Base-by-base conservation (phyloP, 2,113 vertebrate genomes). In the Pardalotus punctatus region DNA sequence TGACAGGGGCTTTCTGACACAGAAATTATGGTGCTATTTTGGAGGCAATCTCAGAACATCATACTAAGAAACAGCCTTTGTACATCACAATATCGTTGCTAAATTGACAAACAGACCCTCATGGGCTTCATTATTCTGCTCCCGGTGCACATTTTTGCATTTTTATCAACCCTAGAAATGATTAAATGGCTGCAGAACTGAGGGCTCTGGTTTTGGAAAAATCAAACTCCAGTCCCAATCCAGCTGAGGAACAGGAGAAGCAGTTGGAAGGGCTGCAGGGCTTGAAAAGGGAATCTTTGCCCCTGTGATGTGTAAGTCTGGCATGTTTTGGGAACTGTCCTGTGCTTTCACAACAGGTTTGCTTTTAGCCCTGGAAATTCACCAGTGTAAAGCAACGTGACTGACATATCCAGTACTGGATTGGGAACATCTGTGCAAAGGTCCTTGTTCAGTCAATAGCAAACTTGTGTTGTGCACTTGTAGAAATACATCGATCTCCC, bases 21-120 rank as follows among this genome's bases (percentile, higher is more conserved):
- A 45, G 50, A 69, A 87, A 93, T 89, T 50, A 87, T 67, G 56
- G n/a, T 5, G 5, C 79, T 86, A 61, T 57, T 93, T 94, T 70
- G 83, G 85, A 96, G 58, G 81, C 85, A 93, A 76, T 92, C 78
- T 79, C 73, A 65, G 86, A 77, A 56, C 77, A 91, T 89, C 81
- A 90, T 61, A 16, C 54, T 38, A 53, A 80, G 73, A 81, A 96
- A 70, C 60, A 78, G 77, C 76, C 86, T 84, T 83, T 86, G 86
- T 62, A 69, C 70, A 88, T 95, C 88, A 93, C 86, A 81, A 50
- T 77, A 90, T 90, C 74, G 5, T 84, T 81, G 58, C 72, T 91
- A 84, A 95, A 93, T 76, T 95, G 94, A 88, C 86, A 92, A 90
- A 94, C 23, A 91, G 92, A 82, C 61, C 88, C 94, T 93, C 53